Evolutionary conservation across 2,113 vertebrate genomes (phyloP), one percentile per base, ranked within the genome.

Genomic region (Balaenoptera acutorostrata): DNA sequence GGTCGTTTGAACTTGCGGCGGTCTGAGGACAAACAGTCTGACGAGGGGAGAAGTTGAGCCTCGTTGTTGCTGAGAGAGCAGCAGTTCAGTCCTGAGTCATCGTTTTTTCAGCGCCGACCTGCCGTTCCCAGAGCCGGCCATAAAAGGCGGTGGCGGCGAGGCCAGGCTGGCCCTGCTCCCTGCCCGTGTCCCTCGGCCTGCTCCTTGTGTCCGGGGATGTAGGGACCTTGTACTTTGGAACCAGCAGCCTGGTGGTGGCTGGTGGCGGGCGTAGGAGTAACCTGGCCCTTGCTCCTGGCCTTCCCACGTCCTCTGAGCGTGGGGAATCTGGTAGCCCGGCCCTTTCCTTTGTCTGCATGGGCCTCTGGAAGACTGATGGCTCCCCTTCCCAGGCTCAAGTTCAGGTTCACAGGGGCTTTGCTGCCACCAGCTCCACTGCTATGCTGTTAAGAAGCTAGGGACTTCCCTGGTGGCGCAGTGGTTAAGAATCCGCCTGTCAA

Each of bases 171-270:
- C 49, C 14, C 49, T 23, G 25, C 61, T 69, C 68, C 61, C 49
- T 5, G 21, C 68, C 49, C 1, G 13, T n/a, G 25, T 31, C 75
- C 29, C 31, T 21, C 14, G 11, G 61, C 59, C 66, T n/a, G n/a
- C 18, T 13, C 68, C 74, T 23, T 1, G 33, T 8, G 63, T 68
- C 61, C 2, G 2, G 57, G 2, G 12, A n/a, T 33, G 1, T 5
- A 5, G 17, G 36, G 36, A 18, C 95, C 69, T 55, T 59, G 82
- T 25, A 85, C 96, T 78, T 95, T 72, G 82, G 85, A 88, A 59
- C 59, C n/a, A 0, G 57, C 44, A 39, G 21, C 52, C 49, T 64
- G 36, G n/a, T 17, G 21, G 39, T 75, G 55, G 81, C 72, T 68
- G 59, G 31, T 4, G 10, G 59, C 59, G 5, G 20, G 85, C 21